A percentile compares a stretch with the other conserved stretches of the same genome.
Conservation (phyloP, 1,140 invertebrate species). For the Chionoecetes opilio region DNA sequence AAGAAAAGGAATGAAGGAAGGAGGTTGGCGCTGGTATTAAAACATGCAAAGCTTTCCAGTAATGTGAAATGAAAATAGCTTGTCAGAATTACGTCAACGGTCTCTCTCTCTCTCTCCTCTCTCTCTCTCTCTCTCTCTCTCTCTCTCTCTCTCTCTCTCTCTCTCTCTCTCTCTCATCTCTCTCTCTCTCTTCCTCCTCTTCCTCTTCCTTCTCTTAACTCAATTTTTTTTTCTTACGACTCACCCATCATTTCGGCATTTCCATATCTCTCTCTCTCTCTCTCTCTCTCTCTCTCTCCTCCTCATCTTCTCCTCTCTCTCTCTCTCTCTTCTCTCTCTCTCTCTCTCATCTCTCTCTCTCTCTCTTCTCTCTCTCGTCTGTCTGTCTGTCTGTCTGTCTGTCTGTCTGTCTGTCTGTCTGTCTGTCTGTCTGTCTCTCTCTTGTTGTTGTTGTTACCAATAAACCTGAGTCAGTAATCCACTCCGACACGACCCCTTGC, state of each 20-base stretch:
- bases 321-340: not conserved
- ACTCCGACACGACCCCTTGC: too few species aligned
- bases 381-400: too few species aligned
- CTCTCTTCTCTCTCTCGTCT: too few species aligned
- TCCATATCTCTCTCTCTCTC: too few species aligned
- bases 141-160: slow-evolving; percentile 61
- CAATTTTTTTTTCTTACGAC: too few species aligned
- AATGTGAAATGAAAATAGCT: not conserved
- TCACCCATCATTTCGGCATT: not conserved
- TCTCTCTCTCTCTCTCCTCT: slow-evolving; percentile 63
- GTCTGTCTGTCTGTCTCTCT: not conserved
- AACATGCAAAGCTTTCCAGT: not conserved
- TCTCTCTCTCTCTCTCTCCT: too few species aligned
- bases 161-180: slow-evolving; percentile 38
- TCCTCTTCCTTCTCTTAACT: too few species aligned
- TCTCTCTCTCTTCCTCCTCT: slow-evolving; percentile 59
- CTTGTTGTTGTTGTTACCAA: too few species aligned
- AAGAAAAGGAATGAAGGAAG: not conserved
- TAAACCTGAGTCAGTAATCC: too few species aligned
- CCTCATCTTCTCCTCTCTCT: too few species aligned
- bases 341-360: too few species aligned
- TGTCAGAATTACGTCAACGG: not conserved
- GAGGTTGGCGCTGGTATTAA: not conserved
- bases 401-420: not conserved
- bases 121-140: slow-evolving; percentile 65